phyloP scores from a whole-genome alignment of 1,140 invertebrate species.

The Sycophaga agraensis region DNA sequence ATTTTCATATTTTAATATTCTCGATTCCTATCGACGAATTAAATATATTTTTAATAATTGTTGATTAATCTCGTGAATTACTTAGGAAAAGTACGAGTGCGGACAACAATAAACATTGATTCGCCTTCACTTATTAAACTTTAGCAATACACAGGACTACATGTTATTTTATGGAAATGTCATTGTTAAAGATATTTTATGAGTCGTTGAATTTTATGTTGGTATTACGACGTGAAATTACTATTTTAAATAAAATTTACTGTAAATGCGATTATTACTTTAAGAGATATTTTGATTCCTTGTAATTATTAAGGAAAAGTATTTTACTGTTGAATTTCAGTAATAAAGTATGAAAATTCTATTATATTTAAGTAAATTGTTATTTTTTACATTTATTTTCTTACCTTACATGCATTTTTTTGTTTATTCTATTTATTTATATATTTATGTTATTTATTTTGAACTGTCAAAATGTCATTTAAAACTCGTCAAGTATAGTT shows the following conservation, averaged over 20 bases:
- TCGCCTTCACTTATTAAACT: slow-evolving; percentile 6
- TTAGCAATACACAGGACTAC: not conserved
- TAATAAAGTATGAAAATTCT: slow-evolving; percentile 24
- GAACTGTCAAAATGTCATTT: too few relatives aligned
- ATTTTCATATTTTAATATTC: slow-evolving; percentile 5
- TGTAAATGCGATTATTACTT: slow-evolving; percentile 6
- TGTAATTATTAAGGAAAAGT: slow-evolving; percentile 14
- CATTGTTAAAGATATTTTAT: slow-evolving; percentile 13
- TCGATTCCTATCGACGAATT: not conserved
- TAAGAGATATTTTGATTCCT: slow-evolving; percentile 16
- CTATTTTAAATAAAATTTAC: slow-evolving; percentile 5
- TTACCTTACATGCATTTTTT: too few relatives aligned
- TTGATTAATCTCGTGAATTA: not conserved
- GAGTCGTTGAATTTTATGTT: slow-evolving; percentile 7
- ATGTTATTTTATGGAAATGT: slow-evolving; percentile 1
- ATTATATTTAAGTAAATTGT: not conserved
- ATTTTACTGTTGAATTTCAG: slow-evolving; percentile 26
- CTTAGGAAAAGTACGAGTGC: not conserved
- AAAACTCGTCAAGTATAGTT: too few relatives aligned
- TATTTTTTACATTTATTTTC: not conserved
- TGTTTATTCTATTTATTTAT: too few relatives aligned
- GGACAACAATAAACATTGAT: not conserved
- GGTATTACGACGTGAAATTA: slow-evolving; percentile 4
- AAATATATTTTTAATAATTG: slow-evolving; percentile 5
- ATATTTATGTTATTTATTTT: too few relatives aligned